Percentiles rank a stretch among this genome's conserved stretches.
Conservation (phyloP, 2,113 vertebrate genomes). For the Poecile atricapillus region DNA sequence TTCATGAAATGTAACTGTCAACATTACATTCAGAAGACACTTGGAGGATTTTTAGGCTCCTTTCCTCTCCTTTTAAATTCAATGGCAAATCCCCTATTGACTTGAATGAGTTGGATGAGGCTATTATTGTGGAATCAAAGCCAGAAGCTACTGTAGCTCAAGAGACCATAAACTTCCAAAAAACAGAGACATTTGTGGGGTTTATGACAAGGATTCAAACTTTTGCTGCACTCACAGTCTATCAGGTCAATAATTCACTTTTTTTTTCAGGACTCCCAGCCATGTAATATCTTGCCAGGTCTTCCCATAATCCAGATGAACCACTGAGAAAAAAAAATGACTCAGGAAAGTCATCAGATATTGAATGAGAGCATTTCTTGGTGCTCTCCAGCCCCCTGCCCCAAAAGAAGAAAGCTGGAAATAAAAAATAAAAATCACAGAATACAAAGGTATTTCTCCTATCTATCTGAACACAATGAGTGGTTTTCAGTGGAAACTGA, state of each 20-base stretch:
- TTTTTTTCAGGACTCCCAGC: neutral
- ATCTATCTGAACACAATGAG: neutral
- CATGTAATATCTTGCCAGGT: neutral
- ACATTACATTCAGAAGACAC: neutral
- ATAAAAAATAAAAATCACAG: neutral
- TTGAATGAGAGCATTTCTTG: neutral
- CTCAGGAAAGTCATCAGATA: neutral
- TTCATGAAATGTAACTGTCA: neutral
- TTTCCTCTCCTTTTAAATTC: neutral
- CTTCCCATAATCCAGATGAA: neutral
- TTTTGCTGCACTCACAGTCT: conserved; percentile 20
- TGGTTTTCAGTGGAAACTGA: neutral
- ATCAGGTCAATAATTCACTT: conserved; percentile 47
- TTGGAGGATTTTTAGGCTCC: neutral
- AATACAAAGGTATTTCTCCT: neutral
- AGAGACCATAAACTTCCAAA: conserved; percentile 17
- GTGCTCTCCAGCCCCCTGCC: rapidly evolving
- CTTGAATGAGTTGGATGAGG: neutral
- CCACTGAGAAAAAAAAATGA: neutral
- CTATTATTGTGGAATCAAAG: conserved; percentile 24
- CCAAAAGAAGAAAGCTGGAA: neutral
- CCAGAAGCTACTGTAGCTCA: conserved; percentile 8
- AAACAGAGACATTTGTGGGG: neutral
- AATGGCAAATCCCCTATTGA: neutral
- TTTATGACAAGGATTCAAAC: conserved; percentile 46